A percentile compares a stretch with the other conserved stretches of the same genome.
Evolutionary conservation across 2,888 invertebrate species (phyloP).

Genomic region (Sarcophaga variegata): DNA sequence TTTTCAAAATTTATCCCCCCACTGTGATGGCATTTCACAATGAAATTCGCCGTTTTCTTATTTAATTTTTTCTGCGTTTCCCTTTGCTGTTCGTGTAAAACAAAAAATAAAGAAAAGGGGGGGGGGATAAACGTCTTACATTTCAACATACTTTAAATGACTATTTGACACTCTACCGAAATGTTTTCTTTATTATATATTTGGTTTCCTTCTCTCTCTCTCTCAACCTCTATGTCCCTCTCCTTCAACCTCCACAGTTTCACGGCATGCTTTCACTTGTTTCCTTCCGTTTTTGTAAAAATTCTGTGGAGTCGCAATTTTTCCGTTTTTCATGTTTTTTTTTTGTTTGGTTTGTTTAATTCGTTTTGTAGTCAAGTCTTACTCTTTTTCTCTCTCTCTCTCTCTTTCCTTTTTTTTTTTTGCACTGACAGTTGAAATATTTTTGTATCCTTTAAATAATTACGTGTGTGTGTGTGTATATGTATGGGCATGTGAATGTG

Average conservation of each 20-base stretch:
- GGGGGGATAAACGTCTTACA: background rate
- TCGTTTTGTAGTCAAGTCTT: background rate
- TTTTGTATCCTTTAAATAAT: slow-evolving; percentile 13
- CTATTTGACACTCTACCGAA: slow-evolving; percentile 43
- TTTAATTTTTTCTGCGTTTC: slow-evolving; percentile 5
- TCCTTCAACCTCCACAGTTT: too few relatives aligned
- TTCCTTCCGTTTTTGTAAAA: background rate
- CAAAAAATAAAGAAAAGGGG: background rate
- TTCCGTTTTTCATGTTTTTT: background rate
- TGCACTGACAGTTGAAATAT: slow-evolving; percentile 23
- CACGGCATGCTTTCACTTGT: background rate
- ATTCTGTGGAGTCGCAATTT: background rate
- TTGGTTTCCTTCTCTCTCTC: background rate
- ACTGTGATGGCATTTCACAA: background rate
- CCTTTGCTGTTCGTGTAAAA: background rate
- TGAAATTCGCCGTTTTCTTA: background rate
- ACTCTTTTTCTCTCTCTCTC: background rate
- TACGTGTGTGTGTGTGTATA: background rate
- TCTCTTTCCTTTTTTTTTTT: background rate
- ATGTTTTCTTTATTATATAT: background rate
- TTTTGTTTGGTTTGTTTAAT: slow-evolving; percentile 10
- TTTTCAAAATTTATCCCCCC: background rate
- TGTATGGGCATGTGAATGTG: background rate
- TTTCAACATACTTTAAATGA: slow-evolving; percentile 48
- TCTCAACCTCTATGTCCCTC: too few relatives aligned